Percentiles rank a stretch among this genome's conserved stretches.
Evolutionary conservation across 2,113 vertebrate species (phyloP).

Genomic region (Pleuronectes platessa): DNA sequence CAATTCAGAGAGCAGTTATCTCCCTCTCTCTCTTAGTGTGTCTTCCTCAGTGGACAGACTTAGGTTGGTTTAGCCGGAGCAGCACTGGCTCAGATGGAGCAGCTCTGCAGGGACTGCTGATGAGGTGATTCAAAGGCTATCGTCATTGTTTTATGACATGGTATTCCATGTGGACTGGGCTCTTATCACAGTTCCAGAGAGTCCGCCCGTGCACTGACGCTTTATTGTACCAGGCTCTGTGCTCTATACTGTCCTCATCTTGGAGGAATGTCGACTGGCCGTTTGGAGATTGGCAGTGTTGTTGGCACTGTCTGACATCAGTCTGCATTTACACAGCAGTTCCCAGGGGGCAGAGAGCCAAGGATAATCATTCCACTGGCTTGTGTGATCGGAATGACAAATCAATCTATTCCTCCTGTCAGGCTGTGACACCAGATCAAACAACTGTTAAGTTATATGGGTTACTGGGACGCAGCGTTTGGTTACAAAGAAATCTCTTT

Average conservation of each 20-base stretch:
- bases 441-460: constrained; percentile 50
- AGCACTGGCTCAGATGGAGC: constrained; percentile 9
- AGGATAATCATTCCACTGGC: constrained; percentile 56
- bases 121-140: constrained; percentile 37
- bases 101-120: constrained; percentile 1
- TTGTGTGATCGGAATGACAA: constrained; percentile 69
- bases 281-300: constrained; percentile 70
- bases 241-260: constrained; percentile 64
- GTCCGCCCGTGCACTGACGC: background rate
- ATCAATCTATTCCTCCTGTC: constrained; percentile 67
- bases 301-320: constrained; percentile 68
- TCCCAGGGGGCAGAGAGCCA: constrained; percentile 64
- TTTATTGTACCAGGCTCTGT: constrained; percentile 31
- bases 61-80: constrained; percentile 8
- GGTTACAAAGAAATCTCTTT: constrained; percentile 56
- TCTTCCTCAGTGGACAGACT: constrained; percentile 12
- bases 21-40: background rate
- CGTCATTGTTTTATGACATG: constrained; percentile 41
- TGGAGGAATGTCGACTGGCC: constrained; percentile 74
- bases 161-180: constrained; percentile 21
- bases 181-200: constrained; percentile 41
- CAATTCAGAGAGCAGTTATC: background rate
- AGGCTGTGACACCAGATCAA: constrained; percentile 55
- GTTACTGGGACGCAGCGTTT: constrained; percentile 66
- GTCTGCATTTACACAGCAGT: constrained; percentile 60